Percentiles rank a stretch among this genome's conserved stretches.
Evolutionary conservation across 2,113 vertebrate species (phyloP).

Genomic region (human): GRCh38 chr6:131366501-131367000

Average conservation of each 20-base stretch:
- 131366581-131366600: background rate
- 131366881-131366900: conserved; percentile 74
- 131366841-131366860: conserved; percentile 80
- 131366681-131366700: background rate
- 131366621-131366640: background rate
- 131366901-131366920: conserved; percentile 83
- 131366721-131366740: too few relatives aligned
- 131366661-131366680: background rate
- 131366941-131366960: conserved; percentile 54
- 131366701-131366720: background rate
- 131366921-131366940: conserved; percentile 81
- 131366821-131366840: conserved; percentile 75
- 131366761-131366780: background rate
- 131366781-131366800: background rate
- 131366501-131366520: background rate
- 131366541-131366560: background rate
- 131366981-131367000: too few relatives aligned
- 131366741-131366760: background rate
- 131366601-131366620: background rate
- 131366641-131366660: background rate
- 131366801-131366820: background rate
- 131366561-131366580: background rate
- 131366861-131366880: conserved; percentile 62
- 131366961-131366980: too few relatives aligned
- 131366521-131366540: background rate